Base-by-base conservation (phyloP, 2,113 vertebrate genomes). In the Sylvilagus bachmani region DNA sequence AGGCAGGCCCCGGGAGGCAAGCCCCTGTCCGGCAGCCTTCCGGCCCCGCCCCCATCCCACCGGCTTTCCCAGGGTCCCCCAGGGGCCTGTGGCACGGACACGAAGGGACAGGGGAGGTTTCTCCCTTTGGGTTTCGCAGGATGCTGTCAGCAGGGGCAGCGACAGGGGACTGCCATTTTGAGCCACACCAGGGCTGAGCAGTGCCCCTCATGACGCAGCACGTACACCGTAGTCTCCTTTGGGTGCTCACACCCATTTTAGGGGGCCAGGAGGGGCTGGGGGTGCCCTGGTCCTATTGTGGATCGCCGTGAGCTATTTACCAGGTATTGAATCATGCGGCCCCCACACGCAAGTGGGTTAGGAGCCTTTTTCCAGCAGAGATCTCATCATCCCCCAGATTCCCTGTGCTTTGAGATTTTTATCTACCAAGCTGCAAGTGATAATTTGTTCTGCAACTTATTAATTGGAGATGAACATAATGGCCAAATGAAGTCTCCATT, bases 391-490 rank as follows among this genome's bases (percentile, higher is more conserved):
- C 29, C 24, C 79, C 44, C 44, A 53, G 27, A 77, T 80, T 83
- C 31, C 51, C 89, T 77, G 33, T 70, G 80, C 27, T 83, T 94
- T 87, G 66, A 44, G 77, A 58, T 21, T 81, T 92, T 92, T 74
- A 75, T 90, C 73, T 89, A 49, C 27, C 38, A 85, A 82, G 69
- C 29, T 71, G 36, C 69, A 75, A 90, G 58, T 89, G 77, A 90
- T 85, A 86, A 94, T 93, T 93, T 95, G 51, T 90, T 88, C 94
- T 94, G 61, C 64, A 88, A 13, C 93, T 95, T 94, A 95, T 95
- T 96, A 93, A 95, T 93, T 95, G 78, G 82, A 94, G 58, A 86
- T 27, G 73, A 92, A 90, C 51, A 90, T 92, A 92, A 95, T 89
- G 67, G 51, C 55, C 78, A 93, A 93, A 94, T 93, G 92, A 91